These are phyloP conservation scores for Candidula unifasciata DNA, from an alignment of 2,888 invertebrate genomes.

Conservation along the genomic window DNA sequence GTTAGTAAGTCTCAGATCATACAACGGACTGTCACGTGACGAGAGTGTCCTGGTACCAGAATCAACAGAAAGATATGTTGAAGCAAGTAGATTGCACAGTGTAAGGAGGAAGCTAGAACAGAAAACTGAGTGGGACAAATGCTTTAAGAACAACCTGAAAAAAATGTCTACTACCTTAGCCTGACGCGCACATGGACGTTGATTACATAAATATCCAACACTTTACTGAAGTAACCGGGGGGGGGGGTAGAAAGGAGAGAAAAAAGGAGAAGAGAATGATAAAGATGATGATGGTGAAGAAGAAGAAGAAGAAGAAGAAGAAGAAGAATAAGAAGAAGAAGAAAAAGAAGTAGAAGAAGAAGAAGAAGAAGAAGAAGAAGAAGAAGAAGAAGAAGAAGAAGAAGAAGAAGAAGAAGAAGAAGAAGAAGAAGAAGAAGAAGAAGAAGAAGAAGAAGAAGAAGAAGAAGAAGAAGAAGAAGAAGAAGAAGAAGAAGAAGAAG, in stretches of 20 bases:
- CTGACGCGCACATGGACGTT: too few species aligned
- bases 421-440: conserved; percentile 13
- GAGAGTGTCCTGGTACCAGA: too few species aligned
- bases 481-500: conserved; percentile 32
- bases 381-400: conserved; percentile 17
- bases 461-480: conserved; percentile 30
- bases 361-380: not conserved
- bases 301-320: conserved; percentile 14
- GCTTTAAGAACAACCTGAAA: too few species aligned
- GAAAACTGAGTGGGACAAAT: too few species aligned
- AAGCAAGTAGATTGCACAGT: too few species aligned
- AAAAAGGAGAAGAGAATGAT: not conserved
- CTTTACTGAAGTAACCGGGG: too few species aligned
- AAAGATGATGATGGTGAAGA: conserved; percentile 3
- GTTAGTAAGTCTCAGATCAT: too few species aligned
- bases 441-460: not conserved
- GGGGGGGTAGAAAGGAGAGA: not conserved
- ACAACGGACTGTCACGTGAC: too few species aligned
- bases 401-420: conserved; percentile 20
- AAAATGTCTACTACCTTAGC: too few species aligned
- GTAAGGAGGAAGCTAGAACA: too few species aligned
- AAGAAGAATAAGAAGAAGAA: conserved; percentile 8
- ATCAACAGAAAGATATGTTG: too few species aligned
- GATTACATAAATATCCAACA: too few species aligned
- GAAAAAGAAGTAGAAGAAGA: conserved; percentile 21